Evolutionary conservation across 2,888 invertebrate species (phyloP).

Genomic region (Xylocampa areola): DNA sequence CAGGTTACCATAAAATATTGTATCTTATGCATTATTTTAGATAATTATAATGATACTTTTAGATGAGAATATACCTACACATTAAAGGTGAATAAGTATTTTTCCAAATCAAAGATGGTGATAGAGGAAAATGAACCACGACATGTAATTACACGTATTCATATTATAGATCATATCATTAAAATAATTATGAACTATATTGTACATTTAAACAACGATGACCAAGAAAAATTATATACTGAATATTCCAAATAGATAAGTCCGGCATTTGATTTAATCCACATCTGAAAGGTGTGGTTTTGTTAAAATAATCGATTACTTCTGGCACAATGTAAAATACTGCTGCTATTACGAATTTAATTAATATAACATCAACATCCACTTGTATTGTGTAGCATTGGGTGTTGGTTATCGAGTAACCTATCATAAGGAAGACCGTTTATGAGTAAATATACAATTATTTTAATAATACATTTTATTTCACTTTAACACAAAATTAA

Average conservation of each 20-base stretch:
- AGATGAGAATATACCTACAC: conserved; percentile 44
- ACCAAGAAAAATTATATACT: conserved; percentile 8
- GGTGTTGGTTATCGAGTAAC: conserved; percentile 87
- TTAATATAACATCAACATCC: conserved; percentile 78
- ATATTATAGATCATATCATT: not conserved
- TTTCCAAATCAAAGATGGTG: conserved; percentile 32
- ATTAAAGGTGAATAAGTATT: conserved; percentile 30
- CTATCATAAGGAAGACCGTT: conserved; percentile 82
- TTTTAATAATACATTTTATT: conserved; percentile 67
- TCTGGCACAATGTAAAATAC: conserved; percentile 34
- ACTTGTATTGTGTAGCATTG: conserved; percentile 77
- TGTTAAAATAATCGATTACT: conserved; percentile 18
- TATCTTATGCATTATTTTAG: conserved; percentile 72
- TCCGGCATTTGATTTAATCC: conserved; percentile 35
- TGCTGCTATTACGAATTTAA: conserved; percentile 61
- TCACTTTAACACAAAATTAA: conserved; percentile 11
- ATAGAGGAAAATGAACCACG: conserved; percentile 20
- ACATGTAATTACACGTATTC: conserved; percentile 15
- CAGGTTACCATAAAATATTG: conserved; percentile 80
- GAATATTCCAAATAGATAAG: conserved; percentile 26
- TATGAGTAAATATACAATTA: conserved; percentile 84
- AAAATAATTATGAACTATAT: conserved; percentile 12
- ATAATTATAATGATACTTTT: conserved; percentile 67
- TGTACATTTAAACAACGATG: conserved; percentile 14
- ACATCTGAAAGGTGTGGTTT: not conserved